Percentiles rank a stretch among this genome's conserved stretches.
Evolutionary conservation across 2,113 vertebrate species (phyloP).

Genomic region (Notiomystis cincta): DNA sequence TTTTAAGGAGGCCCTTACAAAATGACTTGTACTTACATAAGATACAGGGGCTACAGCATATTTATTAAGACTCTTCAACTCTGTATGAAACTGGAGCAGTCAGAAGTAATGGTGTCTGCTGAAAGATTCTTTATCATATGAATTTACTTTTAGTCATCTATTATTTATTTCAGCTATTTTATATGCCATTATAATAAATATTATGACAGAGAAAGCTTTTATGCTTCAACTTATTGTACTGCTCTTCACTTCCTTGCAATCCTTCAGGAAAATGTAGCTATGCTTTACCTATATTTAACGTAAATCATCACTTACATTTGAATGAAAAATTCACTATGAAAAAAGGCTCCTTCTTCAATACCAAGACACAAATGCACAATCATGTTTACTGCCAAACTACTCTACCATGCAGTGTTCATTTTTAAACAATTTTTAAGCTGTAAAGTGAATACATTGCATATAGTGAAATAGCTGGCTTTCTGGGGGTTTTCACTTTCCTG

Average conservation of each 20-base stretch:
- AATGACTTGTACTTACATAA: conserved; percentile 67
- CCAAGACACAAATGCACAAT: conserved; percentile 69
- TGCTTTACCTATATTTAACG: conserved; percentile 89
- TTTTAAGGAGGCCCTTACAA: conserved; percentile 62
- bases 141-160: conserved; percentile 90
- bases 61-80: conserved; percentile 83
- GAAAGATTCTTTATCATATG: conserved; percentile 89
- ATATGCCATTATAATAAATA: conserved; percentile 95
- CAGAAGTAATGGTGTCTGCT: conserved; percentile 87
- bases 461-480: conserved; percentile 66
- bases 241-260: conserved; percentile 88
- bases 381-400: conserved; percentile 69
- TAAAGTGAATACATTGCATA: conserved; percentile 60
- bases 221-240: conserved; percentile 81
- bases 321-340: conserved; percentile 78
- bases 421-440: conserved; percentile 71
- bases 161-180: conserved; percentile 97
- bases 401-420: conserved; percentile 56
- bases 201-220: conserved; percentile 92
- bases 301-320: conserved; percentile 86
- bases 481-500: conserved; percentile 60
- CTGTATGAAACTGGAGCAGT: conserved; percentile 74
- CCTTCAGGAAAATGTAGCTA: conserved; percentile 84
- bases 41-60: conserved; percentile 66
- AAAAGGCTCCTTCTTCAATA: conserved; percentile 69